Evolutionary conservation across 1,140 invertebrate species (phyloP).

Genomic region (Leptinotarsa texana): DNA sequence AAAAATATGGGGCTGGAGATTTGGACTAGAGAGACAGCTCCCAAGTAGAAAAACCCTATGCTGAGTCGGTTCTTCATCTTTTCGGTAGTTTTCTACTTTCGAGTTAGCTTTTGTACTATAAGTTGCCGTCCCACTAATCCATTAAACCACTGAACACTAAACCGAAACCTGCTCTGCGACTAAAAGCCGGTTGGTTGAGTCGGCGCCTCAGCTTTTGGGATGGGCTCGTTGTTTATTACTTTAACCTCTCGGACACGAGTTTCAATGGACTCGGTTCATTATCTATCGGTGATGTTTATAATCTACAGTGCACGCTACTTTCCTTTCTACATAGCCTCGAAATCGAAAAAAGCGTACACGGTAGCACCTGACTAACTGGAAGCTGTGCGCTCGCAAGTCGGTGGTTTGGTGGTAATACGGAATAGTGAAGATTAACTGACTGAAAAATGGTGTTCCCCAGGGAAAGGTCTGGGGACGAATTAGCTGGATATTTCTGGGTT

Average conservation of each 20-base stretch:
- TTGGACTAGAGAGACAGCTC: no score
- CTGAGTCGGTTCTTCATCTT: no score
- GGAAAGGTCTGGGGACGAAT: no score
- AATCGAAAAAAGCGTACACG: neutral
- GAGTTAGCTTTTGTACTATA: neutral
- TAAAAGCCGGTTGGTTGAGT: neutral
- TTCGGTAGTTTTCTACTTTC: no score
- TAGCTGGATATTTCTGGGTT: no score
- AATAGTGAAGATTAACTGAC: no score
- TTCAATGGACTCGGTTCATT: neutral
- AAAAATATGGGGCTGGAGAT: no score
- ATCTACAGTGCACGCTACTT: neutral
- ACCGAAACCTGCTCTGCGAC: neutral
- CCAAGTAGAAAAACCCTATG: no score
- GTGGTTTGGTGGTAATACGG: no score
- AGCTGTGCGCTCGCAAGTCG: no score
- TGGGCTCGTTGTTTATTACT: neutral
- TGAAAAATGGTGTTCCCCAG: no score
- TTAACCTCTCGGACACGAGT: neutral
- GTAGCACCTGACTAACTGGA: neutral
- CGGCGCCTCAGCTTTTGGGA: neutral
- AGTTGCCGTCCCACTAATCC: neutral
- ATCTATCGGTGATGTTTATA: conserved; percentile 8
- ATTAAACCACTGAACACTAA: neutral
- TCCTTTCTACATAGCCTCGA: neutral